A percentile compares a stretch with the other conserved stretches of the same genome.
Conservation (phyloP, 53 echinoderm and acorn worm species). For the Zoroaster sp. region DNA sequence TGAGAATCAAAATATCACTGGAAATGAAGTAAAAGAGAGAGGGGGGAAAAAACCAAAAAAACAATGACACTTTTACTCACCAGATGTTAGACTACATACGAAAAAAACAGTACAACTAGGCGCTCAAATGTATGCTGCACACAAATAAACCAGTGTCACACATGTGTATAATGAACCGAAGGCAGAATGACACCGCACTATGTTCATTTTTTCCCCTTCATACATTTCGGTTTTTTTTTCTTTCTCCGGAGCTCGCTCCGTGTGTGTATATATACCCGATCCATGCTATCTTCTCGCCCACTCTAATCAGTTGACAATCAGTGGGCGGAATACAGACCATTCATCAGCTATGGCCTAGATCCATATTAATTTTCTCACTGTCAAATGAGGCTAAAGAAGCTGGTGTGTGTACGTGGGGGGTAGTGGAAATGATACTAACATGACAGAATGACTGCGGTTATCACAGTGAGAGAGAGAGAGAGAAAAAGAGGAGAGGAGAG, state of each 20-base stretch:
- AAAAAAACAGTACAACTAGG: background rate
- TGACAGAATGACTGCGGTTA: background rate
- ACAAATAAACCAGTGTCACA: background rate
- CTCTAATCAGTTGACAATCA: background rate
- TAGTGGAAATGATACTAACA: background rate
- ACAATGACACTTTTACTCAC: background rate
- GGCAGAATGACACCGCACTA: background rate
- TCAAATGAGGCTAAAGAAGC: background rate
- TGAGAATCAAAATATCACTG: background rate
- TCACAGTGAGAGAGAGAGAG: no score
- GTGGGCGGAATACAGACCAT: slow-evolving; percentile 1
- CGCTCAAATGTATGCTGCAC: background rate
- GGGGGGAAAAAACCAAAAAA: no score
- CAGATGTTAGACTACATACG: background rate
- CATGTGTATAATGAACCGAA: background rate
- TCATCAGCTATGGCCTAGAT: background rate
- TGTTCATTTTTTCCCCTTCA: background rate
- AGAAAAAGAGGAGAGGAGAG: no score
- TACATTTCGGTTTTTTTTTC: no score
- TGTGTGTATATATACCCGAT: background rate
- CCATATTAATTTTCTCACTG: background rate
- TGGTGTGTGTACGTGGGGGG: background rate
- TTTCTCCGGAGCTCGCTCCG: no score
- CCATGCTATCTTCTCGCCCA: background rate
- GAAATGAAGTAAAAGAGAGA: no score